Evolutionary conservation across 2,113 vertebrate species (phyloP).

Genomic region (Elachura formosa): DNA sequence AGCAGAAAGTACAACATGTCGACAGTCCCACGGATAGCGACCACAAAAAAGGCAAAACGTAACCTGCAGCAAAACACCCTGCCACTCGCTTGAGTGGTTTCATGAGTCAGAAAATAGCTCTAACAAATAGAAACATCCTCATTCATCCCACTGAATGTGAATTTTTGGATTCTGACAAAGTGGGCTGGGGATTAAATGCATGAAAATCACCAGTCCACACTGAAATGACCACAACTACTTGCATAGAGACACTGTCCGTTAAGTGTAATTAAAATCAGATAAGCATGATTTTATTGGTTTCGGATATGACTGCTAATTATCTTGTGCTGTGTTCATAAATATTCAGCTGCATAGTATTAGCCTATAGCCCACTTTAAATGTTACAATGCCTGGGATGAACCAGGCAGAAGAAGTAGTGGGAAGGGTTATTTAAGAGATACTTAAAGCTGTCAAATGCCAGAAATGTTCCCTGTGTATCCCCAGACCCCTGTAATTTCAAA

Average conservation of each 20-base stretch:
- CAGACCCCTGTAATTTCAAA: not conserved
- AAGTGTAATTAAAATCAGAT: not conserved
- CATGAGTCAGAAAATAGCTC: not conserved
- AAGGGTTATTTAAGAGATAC: not conserved
- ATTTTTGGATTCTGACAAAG: not conserved
- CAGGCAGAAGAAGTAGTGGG: not conserved
- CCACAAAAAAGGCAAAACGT: not conserved
- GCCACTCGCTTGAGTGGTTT: not conserved
- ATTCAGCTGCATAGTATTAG: not conserved
- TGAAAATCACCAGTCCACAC: not conserved
- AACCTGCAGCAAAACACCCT: not conserved
- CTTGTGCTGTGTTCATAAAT: not conserved
- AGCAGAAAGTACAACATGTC: not conserved
- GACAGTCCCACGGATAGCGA: accelerated
- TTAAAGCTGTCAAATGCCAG: not conserved
- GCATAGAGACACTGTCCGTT: not conserved
- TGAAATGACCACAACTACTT: not conserved
- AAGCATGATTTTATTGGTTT: not conserved
- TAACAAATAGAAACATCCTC: not conserved
- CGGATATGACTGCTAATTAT: not conserved
- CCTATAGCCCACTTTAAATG: not conserved
- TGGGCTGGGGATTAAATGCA: not conserved
- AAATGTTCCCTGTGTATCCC: not conserved
- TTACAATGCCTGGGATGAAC: not conserved
- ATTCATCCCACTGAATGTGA: not conserved